These are phyloP conservation scores for Pocillopora meandrina DNA, from an alignment of 92 coral and sea anemone species.

Conservation along the genomic window DNA sequence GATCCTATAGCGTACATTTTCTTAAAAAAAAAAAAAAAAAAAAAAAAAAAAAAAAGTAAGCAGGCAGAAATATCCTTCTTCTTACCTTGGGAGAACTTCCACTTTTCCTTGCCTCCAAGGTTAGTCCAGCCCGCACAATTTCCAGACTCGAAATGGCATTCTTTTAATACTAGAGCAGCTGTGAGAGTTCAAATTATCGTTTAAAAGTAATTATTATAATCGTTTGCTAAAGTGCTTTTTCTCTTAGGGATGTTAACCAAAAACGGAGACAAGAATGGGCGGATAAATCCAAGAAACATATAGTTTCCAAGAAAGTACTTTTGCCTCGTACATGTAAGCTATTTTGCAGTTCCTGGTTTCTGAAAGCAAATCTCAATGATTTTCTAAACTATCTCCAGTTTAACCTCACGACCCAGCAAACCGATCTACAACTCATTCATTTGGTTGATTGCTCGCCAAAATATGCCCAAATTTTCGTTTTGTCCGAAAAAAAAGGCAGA, in stretches of 20 bases:
- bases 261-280: not conserved
- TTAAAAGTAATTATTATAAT: not conserved
- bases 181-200: not conserved
- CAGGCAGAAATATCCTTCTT: not conserved
- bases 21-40: not conserved
- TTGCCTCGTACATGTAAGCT: too few species aligned
- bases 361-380: too few species aligned
- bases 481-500: too few species aligned
- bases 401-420: too few species aligned
- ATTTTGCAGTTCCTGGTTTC: too few species aligned
- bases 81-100: constrained; percentile 2
- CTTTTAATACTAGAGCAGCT: constrained; percentile 1
- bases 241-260: not conserved
- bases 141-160: constrained; percentile 16
- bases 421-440: too few species aligned
- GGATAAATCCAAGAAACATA: too few species aligned
- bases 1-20: not conserved
- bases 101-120: not conserved
- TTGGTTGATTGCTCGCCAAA: not conserved
- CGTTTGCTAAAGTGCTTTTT: not conserved
- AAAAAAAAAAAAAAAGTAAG: not conserved
- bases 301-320: too few species aligned
- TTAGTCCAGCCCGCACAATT: constrained; percentile 16
- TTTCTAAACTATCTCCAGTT: too few species aligned
- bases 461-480: not conserved